Evolutionary conservation across 2,113 vertebrate genomes (phyloP), one percentile per base, ranked within the genome.

Genomic region (Symphodus melops): DNA sequence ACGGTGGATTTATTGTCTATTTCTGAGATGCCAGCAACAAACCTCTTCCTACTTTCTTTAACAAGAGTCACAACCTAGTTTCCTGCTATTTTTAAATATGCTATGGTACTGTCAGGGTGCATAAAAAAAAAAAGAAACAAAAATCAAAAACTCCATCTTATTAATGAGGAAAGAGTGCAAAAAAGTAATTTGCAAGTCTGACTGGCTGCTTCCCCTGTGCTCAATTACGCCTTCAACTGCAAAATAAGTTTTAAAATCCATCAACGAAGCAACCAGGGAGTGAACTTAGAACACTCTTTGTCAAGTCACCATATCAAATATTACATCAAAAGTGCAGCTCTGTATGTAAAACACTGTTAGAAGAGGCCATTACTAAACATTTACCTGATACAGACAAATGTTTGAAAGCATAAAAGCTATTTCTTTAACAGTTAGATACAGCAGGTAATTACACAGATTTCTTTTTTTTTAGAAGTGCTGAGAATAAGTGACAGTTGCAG

Each of bases 381-480:
- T 62, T 62, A 65, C 33, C 14, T 58, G 37, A 76, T 17, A 36
- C 19, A 67, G 25, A 52, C 5, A 21, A 19, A 7, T 39, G 69
- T 78, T 68, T 68, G 37, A 58, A 42, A 41, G 36, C 28, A 48
- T 19, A 42, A 51, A 70, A 73, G 41, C 23, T 52, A 63, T 67
- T 63, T 46, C 12, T 62, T 48, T 54, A 41, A 52, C 36, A 55
- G 39, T 57, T 8, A 19, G 36, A 60, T 56, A 51, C 55, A 73
- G 25, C 59, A 28, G 11, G 37, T 23, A 48, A 48, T 48, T 19
- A 48, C 7, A 48, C n/a, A 23, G 20, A 28, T 13, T 23, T 9
- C 8, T 17, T 19, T n/a, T 19, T n/a, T 70, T 42, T 63, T 28
- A 58, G 39, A 41, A n/a, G 49, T 55, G 33, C 23, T 52, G 41